Evolutionary conservation across 2,113 vertebrate genomes (phyloP), one percentile per base, ranked within the genome.

Genomic region (Panurus biarmicus): DNA sequence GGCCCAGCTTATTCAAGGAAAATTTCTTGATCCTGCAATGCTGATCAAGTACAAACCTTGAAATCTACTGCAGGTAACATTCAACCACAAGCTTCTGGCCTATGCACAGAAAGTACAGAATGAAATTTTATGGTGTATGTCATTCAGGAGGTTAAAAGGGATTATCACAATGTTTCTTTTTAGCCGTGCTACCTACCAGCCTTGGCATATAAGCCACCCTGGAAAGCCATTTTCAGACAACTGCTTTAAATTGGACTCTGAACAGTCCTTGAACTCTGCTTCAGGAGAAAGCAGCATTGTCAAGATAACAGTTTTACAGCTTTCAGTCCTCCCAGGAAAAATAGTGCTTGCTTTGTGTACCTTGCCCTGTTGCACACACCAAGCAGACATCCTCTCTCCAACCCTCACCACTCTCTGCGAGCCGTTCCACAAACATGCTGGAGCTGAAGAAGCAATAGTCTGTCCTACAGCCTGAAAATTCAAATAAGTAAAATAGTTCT

Each of bases 141-240:
- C 86, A 91, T 53, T 75, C 60, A 57, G 67, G 51, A 90, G 72
- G 83, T 90, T 60, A 45, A 87, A 87, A 73, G 65, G 61, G 69
- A 93, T 91, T 91, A 93, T 81, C 91, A 93, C 76, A 95, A 66
- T 84, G 61, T 23, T 95, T 69, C 78, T 93, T 96, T 95, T 77
- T 64, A 95, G 75, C 64, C 0, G 0, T 48, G 45, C 36, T 48
- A 79, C 78, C 75, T 93, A n/a, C 0, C 1, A 95, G 78, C 67
- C 79, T 54, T 89, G 93, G 82, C 60, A 58, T 35, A 36, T 7
- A 79, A 87, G 12, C 51, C 60, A 77, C 56, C 6, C 54, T 89
- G 86, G 81, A 95, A 90, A 95, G 65, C 60, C 75, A 57, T 86
- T 94, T 75, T 85, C 87, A 74, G 66, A 82, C 84, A 91, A 95